Percentiles rank a stretch among this genome's conserved stretches.
Evolutionary conservation across 2,888 invertebrate genomes (phyloP).

Genomic region (Nephrotoma guestfalica): DNA sequence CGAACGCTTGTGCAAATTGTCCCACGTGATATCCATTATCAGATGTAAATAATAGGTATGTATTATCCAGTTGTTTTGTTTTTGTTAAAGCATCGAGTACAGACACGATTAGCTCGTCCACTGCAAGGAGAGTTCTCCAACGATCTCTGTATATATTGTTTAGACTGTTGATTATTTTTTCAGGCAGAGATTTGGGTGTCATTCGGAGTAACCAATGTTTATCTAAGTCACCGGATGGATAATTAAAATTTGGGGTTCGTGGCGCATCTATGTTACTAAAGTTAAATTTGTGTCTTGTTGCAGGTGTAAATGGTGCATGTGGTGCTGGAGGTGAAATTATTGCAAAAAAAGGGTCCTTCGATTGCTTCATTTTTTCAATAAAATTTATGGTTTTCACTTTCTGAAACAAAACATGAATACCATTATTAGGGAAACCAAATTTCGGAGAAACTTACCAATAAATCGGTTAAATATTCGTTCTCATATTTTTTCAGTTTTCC

Average conservation of each 20-base stretch:
- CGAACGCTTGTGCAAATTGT: constrained; percentile 75
- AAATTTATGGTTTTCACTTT: constrained; percentile 36
- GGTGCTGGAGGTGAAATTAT: constrained; percentile 77
- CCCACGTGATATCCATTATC: constrained; percentile 89
- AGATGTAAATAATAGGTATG: constrained; percentile 71
- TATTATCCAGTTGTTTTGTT: constrained; percentile 42
- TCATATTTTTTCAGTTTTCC: constrained; percentile 49
- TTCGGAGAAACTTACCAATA: constrained; percentile 45
- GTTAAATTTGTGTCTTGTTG: constrained; percentile 47
- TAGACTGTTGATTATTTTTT: constrained; percentile 39
- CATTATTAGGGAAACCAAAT: not conserved
- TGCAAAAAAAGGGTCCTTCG: constrained; percentile 56
- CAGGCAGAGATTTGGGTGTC: constrained; percentile 49
- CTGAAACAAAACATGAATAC: constrained; percentile 23
- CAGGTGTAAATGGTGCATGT: constrained; percentile 76
- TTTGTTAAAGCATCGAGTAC: not conserved
- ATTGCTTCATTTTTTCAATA: not conserved
- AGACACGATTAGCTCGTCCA: constrained; percentile 64
- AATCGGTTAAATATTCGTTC: constrained; percentile 69
- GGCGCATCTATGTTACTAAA: constrained; percentile 47
- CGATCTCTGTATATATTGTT: constrained; percentile 58
- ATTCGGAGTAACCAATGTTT: constrained; percentile 77
- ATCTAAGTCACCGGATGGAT: constrained; percentile 33
- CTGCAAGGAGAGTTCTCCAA: constrained; percentile 68
- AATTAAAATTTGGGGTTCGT: constrained; percentile 52